phyloP scores from a whole-genome alignment of 2,797 vertebrate genomes.

The Thaleichthys pacificus region DNA sequence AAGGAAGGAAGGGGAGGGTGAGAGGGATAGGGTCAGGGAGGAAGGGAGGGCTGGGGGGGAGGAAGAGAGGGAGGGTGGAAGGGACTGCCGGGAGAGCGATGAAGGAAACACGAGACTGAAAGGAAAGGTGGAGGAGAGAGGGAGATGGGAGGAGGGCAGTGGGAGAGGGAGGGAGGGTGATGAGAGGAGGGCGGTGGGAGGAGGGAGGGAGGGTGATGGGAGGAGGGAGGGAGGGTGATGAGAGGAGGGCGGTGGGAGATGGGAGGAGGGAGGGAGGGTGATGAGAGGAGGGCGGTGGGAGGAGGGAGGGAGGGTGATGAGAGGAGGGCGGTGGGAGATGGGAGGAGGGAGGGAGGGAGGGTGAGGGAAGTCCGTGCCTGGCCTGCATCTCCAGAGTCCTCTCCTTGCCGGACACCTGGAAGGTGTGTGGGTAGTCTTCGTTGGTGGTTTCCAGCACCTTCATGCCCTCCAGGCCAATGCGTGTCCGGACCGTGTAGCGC shows the following conservation, averaged over 20 bases:
- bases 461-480: constrained; percentile 93
- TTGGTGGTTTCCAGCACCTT: constrained; percentile 90
- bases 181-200: no score
- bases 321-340: no score
- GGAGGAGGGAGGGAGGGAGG: no score
- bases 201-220: no score
- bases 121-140: not conserved
- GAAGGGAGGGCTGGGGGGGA: no score
- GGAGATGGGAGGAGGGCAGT: not conserved
- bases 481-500: constrained; percentile 90
- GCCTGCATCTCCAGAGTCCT: constrained; percentile 93
- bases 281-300: no score
- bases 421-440: constrained; percentile 96
- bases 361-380: constrained; percentile 73
- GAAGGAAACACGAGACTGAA: not conserved
- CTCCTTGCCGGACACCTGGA: constrained; percentile 97
- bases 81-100: not conserved
- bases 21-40: no score
- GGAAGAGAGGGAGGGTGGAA: not conserved
- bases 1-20: not conserved
- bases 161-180: no score
- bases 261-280: not conserved
- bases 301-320: no score
- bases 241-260: no score
- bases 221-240: no score